A percentile compares a stretch with the other conserved stretches of the same genome.
These are phyloP conservation scores for Hesperia comma DNA, from an alignment of 2,888 invertebrate genomes.

Conservation along the genomic window DNA sequence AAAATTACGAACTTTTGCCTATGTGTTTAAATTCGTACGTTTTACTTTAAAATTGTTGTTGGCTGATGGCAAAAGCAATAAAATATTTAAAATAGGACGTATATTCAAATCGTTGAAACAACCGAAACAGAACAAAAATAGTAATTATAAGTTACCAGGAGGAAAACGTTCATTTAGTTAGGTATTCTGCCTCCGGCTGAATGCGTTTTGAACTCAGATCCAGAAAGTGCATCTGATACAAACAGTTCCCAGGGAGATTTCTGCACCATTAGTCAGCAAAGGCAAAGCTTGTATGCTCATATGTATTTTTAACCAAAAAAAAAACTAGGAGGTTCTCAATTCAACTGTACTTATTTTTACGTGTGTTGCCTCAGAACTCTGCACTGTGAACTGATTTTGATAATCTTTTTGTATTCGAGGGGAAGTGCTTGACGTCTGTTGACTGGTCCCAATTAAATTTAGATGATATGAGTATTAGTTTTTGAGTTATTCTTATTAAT, in stretches of 20 bases:
- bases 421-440: no score
- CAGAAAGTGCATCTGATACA: conserved; percentile 25
- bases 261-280: conserved; percentile 34
- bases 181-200: conserved; percentile 25
- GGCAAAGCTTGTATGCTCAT: conserved; percentile 19
- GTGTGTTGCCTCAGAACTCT: no score
- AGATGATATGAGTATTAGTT: no score
- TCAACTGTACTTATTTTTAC: no score
- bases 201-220: conserved; percentile 16
- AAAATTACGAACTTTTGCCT: no score
- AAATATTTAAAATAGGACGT: neutral
- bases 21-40: neutral
- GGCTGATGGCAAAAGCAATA: neutral
- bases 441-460: no score
- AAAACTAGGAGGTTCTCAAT: no score
- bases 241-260: conserved; percentile 29
- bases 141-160: conserved; percentile 21
- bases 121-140: conserved; percentile 9
- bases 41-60: no score
- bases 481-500: no score
- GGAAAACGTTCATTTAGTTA: conserved; percentile 27
- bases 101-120: conserved; percentile 6
- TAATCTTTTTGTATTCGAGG: no score
- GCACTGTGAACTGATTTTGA: no score
- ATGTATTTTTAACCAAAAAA: no score